Conservation (phyloP, 2,113 vertebrate genomes). For the Rhegmatorhina hoffmannsi region DNA sequence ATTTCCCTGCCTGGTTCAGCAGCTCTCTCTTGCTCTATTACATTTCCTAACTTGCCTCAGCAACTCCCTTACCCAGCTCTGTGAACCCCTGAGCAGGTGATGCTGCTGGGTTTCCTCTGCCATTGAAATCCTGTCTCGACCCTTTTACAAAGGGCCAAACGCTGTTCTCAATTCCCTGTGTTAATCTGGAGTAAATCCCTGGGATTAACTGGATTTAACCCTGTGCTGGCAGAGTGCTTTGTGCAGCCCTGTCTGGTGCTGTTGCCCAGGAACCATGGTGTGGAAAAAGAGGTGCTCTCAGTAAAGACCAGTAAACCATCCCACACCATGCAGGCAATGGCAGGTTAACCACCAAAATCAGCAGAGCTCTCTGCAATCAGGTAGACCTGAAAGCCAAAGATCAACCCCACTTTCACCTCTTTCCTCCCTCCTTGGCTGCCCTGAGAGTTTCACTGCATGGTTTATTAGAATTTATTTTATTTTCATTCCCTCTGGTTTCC, state of each 20-base stretch:
- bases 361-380: neutral
- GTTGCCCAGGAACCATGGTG: fast-evolving
- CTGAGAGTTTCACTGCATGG: neutral
- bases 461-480: neutral
- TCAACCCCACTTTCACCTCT: neutral
- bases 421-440: neutral
- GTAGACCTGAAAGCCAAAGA: neutral
- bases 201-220: constrained; percentile 32
- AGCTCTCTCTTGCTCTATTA: neutral
- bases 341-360: neutral
- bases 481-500: neutral
- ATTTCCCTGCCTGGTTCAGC: neutral
- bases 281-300: neutral
- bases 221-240: neutral
- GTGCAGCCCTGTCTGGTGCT: neutral
- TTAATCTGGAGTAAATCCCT: neutral
- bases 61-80: neutral
- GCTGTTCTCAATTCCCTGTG: neutral
- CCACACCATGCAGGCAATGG: fast-evolving
- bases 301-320: neutral
- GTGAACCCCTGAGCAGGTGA: fast-evolving
- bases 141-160: neutral
- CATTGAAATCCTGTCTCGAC: neutral
- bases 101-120: neutral
- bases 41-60: neutral